Evolutionary conservation across 2,113 vertebrate genomes (phyloP).

Genomic region (Enhydra lutris): DNA sequence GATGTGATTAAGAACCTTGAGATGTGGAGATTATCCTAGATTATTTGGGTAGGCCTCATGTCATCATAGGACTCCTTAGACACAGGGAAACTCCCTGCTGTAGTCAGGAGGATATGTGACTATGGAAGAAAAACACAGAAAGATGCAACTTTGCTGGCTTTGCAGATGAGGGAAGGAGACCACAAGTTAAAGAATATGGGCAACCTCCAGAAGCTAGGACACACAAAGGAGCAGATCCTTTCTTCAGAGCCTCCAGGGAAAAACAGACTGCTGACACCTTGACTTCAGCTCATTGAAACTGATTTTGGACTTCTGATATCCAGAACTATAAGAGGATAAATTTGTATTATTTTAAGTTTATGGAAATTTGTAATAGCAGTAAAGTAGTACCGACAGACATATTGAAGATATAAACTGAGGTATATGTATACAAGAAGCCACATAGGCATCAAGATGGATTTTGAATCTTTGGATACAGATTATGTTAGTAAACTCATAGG

Average conservation of each 20-base stretch:
- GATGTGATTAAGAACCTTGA: background rate
- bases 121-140: background rate
- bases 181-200: background rate
- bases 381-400: background rate
- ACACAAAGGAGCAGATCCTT: background rate
- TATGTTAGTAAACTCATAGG: background rate
- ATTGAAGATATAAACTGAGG: background rate
- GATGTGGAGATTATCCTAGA: background rate
- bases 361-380: background rate
- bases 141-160: background rate
- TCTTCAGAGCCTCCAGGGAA: background rate
- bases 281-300: background rate
- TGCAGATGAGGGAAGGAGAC: background rate
- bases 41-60: background rate
- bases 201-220: background rate
- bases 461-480: background rate
- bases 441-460: background rate
- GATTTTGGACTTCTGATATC: background rate
- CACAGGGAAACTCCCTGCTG: background rate
- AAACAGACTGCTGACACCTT: background rate
- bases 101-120: background rate
- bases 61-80: background rate
- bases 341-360: constrained; percentile 8
- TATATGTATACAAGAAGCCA: background rate
- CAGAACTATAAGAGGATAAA: background rate